phyloP scores from a whole-genome alignment of 1,140 invertebrate genomes.

The Brachionus calyciflorus region DNA sequence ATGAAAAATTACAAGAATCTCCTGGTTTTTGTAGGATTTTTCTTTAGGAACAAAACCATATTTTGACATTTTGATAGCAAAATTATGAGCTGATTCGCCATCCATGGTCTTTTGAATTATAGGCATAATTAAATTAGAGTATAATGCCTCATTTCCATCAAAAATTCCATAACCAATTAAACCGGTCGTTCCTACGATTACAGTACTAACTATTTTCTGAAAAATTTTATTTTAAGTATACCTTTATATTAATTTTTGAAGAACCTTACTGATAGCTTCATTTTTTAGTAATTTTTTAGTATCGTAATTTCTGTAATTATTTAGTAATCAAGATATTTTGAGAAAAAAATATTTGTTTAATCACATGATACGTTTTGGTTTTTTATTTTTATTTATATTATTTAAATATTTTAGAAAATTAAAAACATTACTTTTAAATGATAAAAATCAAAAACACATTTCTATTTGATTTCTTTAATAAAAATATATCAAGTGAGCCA shows the following conservation, averaged over 20 bases:
- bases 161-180: conserved; percentile 42
- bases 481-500: no score
- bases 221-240: neutral
- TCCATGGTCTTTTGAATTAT: conserved; percentile 65
- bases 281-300: no score
- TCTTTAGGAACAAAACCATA: conserved; percentile 68
- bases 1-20: conserved; percentile 65
- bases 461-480: no score
- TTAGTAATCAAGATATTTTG: no score
- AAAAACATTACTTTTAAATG: no score
- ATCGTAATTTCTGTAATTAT: no score
- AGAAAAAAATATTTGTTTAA: no score
- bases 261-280: neutral
- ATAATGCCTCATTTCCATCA: conserved; percentile 71
- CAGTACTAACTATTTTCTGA: neutral
- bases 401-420: no score
- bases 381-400: no score
- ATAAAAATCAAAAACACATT: no score
- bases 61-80: conserved; percentile 72
- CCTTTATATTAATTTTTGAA: neutral
- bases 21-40: conserved; percentile 54
- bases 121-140: conserved; percentile 71
- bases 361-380: no score
- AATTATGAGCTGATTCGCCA: conserved; percentile 75
- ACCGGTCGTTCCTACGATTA: neutral